Percentiles rank a stretch among this genome's conserved stretches.
Conservation (phyloP, 2,888 invertebrate species). For the Synanthedon formicaeformis region DNA sequence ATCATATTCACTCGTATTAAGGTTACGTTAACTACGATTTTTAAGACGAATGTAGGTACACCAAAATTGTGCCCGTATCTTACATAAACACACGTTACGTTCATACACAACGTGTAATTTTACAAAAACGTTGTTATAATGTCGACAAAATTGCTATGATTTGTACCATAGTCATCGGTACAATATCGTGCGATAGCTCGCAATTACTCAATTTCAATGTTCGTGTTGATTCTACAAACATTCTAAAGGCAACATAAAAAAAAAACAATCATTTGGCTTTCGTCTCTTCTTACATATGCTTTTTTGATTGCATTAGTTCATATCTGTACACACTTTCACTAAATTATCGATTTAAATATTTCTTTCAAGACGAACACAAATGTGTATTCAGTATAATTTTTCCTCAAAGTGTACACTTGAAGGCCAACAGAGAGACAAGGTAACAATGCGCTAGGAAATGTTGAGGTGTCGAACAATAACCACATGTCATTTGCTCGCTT, state of each 20-base stretch:
- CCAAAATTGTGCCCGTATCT: conserved; percentile 16
- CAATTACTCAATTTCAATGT: conserved; percentile 42
- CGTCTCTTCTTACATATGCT: not conserved
- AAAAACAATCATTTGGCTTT: conserved; percentile 1
- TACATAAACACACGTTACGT: conserved; percentile 49
- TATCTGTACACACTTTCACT: conserved; percentile 7
- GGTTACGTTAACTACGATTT: not conserved
- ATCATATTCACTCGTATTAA: not conserved
- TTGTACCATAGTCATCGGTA: conserved; percentile 46
- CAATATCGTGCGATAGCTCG: conserved; percentile 29
- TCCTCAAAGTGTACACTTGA: conserved; percentile 3
- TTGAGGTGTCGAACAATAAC: not conserved
- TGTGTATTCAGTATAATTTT: conserved; percentile 2
- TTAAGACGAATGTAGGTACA: not conserved
- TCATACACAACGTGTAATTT: conserved; percentile 46
- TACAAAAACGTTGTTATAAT: conserved; percentile 57
- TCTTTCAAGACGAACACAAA: conserved; percentile 4
- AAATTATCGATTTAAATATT: conserved; percentile 2
- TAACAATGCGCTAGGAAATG: conserved; percentile 3
- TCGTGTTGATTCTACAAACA: conserved; percentile 45
- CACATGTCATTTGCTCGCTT: conserved; percentile 6
- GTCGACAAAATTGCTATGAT: conserved; percentile 57
- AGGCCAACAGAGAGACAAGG: conserved; percentile 4
- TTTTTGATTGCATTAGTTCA: no score
- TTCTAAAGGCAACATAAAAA: conserved; percentile 14